These are phyloP conservation scores for Cosmorhoe ocellata DNA, from an alignment of 2,888 invertebrate species.

Conservation along the genomic window DNA sequence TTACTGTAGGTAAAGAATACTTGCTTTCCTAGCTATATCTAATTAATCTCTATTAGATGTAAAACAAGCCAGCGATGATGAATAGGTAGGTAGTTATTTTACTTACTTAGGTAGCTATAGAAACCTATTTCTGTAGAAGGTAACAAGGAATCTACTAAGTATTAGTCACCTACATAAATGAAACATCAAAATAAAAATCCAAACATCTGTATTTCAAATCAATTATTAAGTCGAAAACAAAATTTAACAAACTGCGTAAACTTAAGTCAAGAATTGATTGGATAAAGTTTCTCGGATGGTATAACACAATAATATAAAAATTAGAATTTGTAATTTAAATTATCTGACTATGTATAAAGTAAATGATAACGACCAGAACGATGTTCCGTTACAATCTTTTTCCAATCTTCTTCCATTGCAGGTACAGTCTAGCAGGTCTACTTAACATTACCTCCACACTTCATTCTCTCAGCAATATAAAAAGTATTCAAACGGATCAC, in stretches of 20 bases:
- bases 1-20: too few species aligned
- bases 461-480: constrained; percentile 78
- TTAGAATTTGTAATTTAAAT: constrained; percentile 44
- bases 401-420: constrained; percentile 75
- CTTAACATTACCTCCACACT: constrained; percentile 73
- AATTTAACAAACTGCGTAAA: constrained; percentile 77
- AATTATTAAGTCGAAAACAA: constrained; percentile 77
- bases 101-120: too few species aligned
- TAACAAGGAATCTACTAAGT: too few species aligned
- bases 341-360: constrained; percentile 51
- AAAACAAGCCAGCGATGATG: too few species aligned
- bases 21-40: too few species aligned
- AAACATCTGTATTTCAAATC: constrained; percentile 81
- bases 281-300: constrained; percentile 62
- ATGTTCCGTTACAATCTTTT: constrained; percentile 51
- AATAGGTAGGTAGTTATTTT: too few species aligned
- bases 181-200: constrained; percentile 63
- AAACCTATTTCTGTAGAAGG: too few species aligned
- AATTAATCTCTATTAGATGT: too few species aligned
- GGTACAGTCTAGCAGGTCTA: constrained; percentile 79
- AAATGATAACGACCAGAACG: constrained; percentile 54
- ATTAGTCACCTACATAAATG: not conserved
- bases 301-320: constrained; percentile 45
- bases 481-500: constrained; percentile 82
- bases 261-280: constrained; percentile 68